Conservation (phyloP, 2,113 vertebrate species). For the Macaca fascicularis region DNA sequence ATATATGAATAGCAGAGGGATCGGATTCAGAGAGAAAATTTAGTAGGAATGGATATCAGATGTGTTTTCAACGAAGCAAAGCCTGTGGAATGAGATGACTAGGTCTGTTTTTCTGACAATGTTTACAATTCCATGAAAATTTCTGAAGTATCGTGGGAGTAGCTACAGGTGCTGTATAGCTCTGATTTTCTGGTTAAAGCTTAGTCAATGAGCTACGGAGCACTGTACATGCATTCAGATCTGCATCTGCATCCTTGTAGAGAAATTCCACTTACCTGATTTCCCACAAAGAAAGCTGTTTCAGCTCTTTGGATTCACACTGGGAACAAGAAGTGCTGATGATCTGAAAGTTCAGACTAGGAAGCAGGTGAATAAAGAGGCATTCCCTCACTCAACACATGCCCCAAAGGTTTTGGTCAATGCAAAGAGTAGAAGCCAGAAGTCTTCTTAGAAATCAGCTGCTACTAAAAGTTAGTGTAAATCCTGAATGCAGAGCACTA, state of each 20-base stretch:
- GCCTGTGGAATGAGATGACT: not conserved
- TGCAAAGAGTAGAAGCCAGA: not conserved
- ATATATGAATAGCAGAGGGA: not conserved
- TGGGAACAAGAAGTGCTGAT: not conserved
- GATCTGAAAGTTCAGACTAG: not conserved
- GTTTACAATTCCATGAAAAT: not conserved
- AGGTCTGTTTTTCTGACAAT: not conserved
- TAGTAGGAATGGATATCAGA: not conserved
- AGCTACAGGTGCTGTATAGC: not conserved
- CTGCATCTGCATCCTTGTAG: not conserved
- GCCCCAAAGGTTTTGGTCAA: not conserved
- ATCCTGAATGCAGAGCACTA: not conserved
- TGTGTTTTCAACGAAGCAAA: constrained; percentile 6
- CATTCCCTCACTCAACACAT: not conserved
- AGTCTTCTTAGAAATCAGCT: constrained; percentile 22
- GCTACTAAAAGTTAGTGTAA: not conserved
- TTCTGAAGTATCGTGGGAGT: not conserved
- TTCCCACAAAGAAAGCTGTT: not conserved
- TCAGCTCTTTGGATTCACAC: not conserved
- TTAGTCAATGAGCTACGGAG: not conserved
- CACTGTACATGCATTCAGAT: not conserved
- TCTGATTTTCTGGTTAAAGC: not conserved
- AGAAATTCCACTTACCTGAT: not conserved
- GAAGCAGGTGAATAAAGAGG: constrained; percentile 23
- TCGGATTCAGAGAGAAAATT: not conserved